Conservation (phyloP, 2,888 invertebrate genomes). For the Eupithecia subumbrata region DNA sequence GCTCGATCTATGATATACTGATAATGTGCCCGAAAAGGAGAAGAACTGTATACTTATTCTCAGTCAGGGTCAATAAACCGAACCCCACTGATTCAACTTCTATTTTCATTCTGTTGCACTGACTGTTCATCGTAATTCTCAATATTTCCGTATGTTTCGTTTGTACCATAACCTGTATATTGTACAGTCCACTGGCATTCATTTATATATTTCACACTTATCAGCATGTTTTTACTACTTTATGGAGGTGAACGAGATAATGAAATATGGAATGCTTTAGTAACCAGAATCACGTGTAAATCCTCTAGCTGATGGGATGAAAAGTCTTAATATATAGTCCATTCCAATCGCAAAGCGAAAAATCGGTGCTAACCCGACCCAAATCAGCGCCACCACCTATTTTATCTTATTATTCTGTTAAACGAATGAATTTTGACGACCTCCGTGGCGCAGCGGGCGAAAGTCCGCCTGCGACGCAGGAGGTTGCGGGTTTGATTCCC, state of each 20-base stretch:
- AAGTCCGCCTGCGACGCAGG: no score
- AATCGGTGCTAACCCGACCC: no score
- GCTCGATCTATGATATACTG: no score
- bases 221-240: background rate
- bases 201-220: background rate
- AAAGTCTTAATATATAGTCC: background rate
- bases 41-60: no score
- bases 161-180: background rate
- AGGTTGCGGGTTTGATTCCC: no score
- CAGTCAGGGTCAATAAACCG: constrained; percentile 42
- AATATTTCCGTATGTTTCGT: constrained; percentile 6
- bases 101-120: constrained; percentile 28
- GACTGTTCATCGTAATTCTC: constrained; percentile 13
- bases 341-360: background rate
- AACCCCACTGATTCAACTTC: constrained; percentile 28
- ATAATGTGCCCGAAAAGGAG: no score
- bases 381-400: no score
- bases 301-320: background rate
- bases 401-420: no score
- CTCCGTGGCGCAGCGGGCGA: no score
- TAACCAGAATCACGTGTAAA: background rate
- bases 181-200: background rate
- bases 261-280: background rate
- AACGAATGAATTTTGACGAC: no score
- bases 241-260: constrained; percentile 14